Percentiles rank a stretch among this genome's conserved stretches.
Evolutionary conservation across 2,888 invertebrate species (phyloP).

Genomic region (Hydriomena furcata): DNA sequence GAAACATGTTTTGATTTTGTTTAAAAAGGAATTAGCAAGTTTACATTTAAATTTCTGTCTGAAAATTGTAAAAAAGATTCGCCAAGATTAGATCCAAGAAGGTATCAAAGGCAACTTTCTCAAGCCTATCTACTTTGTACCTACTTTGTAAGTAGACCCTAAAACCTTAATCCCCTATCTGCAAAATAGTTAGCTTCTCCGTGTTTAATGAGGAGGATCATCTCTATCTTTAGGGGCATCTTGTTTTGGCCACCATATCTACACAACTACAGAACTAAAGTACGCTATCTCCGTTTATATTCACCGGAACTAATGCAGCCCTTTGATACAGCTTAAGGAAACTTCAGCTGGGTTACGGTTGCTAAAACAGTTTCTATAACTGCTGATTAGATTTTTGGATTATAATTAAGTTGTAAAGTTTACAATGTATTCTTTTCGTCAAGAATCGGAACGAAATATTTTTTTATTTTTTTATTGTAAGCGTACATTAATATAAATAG

Average conservation of each 20-base stretch:
- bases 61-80: not conserved
- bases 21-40: not conserved
- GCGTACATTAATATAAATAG: no score
- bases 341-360: constrained; percentile 6
- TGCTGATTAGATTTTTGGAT: no score
- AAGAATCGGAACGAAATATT: no score
- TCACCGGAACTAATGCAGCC: constrained; percentile 29
- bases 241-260: constrained; percentile 25
- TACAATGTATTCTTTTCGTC: no score
- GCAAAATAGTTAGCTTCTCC: constrained; percentile 19
- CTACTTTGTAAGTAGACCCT: constrained; percentile 9
- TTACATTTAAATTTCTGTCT: not conserved
- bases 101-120: constrained; percentile 13
- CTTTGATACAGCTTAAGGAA: constrained; percentile 10
- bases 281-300: constrained; percentile 27
- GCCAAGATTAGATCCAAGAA: constrained; percentile 12
- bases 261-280: constrained; percentile 26
- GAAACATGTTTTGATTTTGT: not conserved
- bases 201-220: constrained; percentile 29
- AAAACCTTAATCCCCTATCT: constrained; percentile 19
- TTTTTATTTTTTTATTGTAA: no score
- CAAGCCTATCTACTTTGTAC: constrained; percentile 3
- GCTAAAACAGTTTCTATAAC: no score
- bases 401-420: no score
- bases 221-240: constrained; percentile 26